Evolutionary conservation across 2,888 invertebrate species (phyloP).

Genomic region (Artemia sinica): DNA sequence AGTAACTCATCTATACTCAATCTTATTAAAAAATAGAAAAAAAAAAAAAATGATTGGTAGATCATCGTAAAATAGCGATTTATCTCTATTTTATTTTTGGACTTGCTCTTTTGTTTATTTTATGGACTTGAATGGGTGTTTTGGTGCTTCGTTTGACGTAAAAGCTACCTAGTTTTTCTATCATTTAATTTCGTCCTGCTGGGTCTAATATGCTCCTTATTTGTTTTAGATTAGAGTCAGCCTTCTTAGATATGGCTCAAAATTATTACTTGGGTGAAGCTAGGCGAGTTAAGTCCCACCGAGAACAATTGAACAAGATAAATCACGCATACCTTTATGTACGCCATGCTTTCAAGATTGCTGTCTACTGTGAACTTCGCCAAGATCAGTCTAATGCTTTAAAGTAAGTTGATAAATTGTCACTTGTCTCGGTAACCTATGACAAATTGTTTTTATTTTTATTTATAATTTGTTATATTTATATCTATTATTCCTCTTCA

Average conservation of each 20-base stretch:
- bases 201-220: not conserved
- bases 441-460: slow-evolving; percentile 12
- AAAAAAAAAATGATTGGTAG: too few relatives aligned
- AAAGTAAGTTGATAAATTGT: slow-evolving; percentile 32
- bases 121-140: too few relatives aligned
- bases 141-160: too few relatives aligned
- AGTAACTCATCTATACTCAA: too few relatives aligned
- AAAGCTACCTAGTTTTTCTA: not conserved
- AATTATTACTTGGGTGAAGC: slow-evolving; percentile 79
- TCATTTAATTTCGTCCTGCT: not conserved
- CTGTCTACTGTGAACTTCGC: slow-evolving; percentile 78
- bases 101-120: too few relatives aligned
- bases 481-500: too few relatives aligned
- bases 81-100: too few relatives aligned
- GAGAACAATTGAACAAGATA: slow-evolving; percentile 74
- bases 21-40: too few relatives aligned
- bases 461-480: slow-evolving; percentile 18
- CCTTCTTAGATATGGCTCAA: slow-evolving; percentile 80
- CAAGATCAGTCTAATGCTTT: slow-evolving; percentile 72
- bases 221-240: slow-evolving; percentile 59
- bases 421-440: not conserved
- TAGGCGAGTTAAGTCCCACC: slow-evolving; percentile 65
- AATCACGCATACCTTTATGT: slow-evolving; percentile 82
- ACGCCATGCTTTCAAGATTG: slow-evolving; percentile 90
- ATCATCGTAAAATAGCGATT: too few relatives aligned